A percentile compares a stretch with the other conserved stretches of the same genome.
These are phyloP conservation scores for Spilarctia lutea DNA, from an alignment of 2,888 invertebrate genomes.

Conservation along the genomic window DNA sequence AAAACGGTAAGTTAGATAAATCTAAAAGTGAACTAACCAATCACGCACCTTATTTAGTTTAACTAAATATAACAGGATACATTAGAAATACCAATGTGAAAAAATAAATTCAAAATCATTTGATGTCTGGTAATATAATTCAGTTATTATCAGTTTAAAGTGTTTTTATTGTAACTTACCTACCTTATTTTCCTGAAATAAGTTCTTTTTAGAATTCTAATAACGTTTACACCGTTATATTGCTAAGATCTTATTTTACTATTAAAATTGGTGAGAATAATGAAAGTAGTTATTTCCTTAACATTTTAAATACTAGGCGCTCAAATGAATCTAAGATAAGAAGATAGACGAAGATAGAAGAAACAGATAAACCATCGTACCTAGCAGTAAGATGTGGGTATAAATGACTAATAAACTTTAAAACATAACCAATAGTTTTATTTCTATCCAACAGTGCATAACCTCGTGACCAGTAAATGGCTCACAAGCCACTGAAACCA, in stretches of 20 bases:
- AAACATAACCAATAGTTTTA: constrained; percentile 31
- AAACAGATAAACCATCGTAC: constrained; percentile 22
- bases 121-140: too few relatives aligned
- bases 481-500: background rate
- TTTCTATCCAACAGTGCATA: background rate
- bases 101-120: too few relatives aligned
- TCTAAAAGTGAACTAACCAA: too few relatives aligned
- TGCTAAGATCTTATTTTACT: background rate
- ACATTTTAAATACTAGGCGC: constrained; percentile 72
- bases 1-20: too few relatives aligned
- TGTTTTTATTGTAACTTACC: background rate
- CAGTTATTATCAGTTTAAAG: background rate
- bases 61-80: too few relatives aligned
- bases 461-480: background rate
- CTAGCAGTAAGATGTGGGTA: constrained; percentile 38
- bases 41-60: too few relatives aligned
- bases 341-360: constrained; percentile 62
- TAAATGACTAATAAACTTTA: constrained; percentile 37
- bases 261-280: background rate
- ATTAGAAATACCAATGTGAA: too few relatives aligned
- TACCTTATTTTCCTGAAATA: background rate
- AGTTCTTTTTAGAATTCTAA: background rate
- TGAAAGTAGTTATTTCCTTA: constrained; percentile 59
- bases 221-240: background rate
- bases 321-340: constrained; percentile 81